These are phyloP conservation scores for Chrysolina americana DNA, from an alignment of 2,888 invertebrate genomes.

Conservation along the genomic window DNA sequence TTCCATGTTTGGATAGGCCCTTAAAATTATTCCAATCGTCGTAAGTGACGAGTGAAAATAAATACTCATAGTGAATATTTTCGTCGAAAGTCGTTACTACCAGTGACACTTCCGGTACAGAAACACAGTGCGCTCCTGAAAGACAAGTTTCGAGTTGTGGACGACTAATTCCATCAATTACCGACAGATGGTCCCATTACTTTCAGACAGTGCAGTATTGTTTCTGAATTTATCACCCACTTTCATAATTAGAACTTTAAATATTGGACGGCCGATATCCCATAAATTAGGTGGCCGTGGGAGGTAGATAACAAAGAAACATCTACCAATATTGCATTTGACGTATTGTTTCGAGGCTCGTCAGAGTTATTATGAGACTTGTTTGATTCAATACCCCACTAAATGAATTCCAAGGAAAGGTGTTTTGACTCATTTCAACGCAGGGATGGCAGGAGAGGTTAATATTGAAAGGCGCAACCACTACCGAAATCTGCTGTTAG, in stretches of 20 bases:
- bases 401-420: slow-evolving; percentile 18
- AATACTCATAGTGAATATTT: too few species aligned
- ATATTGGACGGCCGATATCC: slow-evolving; percentile 59
- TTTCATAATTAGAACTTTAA: slow-evolving; percentile 64
- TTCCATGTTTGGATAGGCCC: too few species aligned
- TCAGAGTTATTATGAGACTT: slow-evolving; percentile 42
- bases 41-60: too few species aligned
- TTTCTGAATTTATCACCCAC: slow-evolving; percentile 65
- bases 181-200: slow-evolving; percentile 66
- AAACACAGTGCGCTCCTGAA: slow-evolving; percentile 34
- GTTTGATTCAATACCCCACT: slow-evolving; percentile 39
- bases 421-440: background rate
- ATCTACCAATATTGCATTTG: slow-evolving; percentile 50
- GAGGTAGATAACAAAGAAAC: slow-evolving; percentile 58
- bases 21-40: too few species aligned
- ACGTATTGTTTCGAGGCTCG: slow-evolving; percentile 46
- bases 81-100: background rate
- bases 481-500: too few species aligned
- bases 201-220: slow-evolving; percentile 65
- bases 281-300: slow-evolving; percentile 59
- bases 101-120: background rate
- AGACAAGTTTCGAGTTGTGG: slow-evolving; percentile 54
- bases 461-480: too few species aligned
- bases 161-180: slow-evolving; percentile 66
- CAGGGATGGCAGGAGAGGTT: background rate